Evolutionary conservation across 30 jellyfish, hydroid and myxozoan genomes (phyloP).

Genomic region (Hydractinia symbiolongicarpus): DNA sequence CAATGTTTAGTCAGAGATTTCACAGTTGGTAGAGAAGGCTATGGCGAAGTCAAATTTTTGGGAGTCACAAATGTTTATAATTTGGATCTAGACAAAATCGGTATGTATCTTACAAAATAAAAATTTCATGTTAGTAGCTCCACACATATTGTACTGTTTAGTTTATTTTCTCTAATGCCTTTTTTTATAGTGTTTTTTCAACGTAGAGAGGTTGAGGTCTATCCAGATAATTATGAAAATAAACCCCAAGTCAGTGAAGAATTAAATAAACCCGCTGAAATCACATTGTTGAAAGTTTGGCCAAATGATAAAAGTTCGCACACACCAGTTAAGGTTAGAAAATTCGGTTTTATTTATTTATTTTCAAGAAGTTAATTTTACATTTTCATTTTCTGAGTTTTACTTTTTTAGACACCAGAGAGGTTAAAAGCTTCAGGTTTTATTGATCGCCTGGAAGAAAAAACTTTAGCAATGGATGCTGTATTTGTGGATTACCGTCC

Average conservation of each 20-base stretch:
- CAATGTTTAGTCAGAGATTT: conserved; percentile 64
- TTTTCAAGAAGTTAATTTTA: background rate
- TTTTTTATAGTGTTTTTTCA: conserved; percentile 64
- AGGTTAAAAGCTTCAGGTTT: conserved; percentile 76
- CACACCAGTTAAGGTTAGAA: conserved; percentile 78
- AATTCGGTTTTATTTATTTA: background rate
- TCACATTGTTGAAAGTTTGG: conserved; percentile 86
- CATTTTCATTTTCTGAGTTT: background rate
- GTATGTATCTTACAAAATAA: conserved; percentile 20
- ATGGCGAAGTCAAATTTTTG: conserved; percentile 89
- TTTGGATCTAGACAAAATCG: conserved; percentile 73
- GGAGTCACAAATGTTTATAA: conserved; percentile 77
- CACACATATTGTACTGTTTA: background rate
- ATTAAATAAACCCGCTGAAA: conserved; percentile 70
- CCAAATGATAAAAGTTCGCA: conserved; percentile 83
- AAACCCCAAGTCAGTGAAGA: conserved; percentile 91
- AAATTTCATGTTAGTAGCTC: background rate
- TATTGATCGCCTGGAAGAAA: conserved; percentile 80
- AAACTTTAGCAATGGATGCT: conserved; percentile 84
- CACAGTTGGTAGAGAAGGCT: conserved; percentile 89
- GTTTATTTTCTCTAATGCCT: background rate
- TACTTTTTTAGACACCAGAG: conserved; percentile 64
- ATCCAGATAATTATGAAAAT: conserved; percentile 72
- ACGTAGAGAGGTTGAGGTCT: conserved; percentile 86
- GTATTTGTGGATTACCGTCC: conserved; percentile 81